Base-by-base conservation (phyloP, 1,140 invertebrate species). In the Dufourea novaeangliae region DNA sequence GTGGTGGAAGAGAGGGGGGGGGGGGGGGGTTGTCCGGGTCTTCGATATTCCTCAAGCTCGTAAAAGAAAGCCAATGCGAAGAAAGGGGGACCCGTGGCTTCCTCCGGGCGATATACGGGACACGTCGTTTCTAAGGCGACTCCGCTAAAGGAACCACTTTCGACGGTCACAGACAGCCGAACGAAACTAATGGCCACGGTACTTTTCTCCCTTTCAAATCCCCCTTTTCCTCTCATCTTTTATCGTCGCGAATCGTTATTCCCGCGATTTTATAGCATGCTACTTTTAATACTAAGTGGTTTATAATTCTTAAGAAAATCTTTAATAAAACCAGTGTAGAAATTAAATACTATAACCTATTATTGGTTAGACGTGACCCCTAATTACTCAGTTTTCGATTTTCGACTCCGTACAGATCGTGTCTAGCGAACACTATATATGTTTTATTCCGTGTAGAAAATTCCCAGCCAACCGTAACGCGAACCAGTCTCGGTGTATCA, bases 181-280 rank as follows among this genome's bases (percentile, higher is more conserved):
- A 54, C 37, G 29, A 66, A 83, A 83, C 76, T 83, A 79, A 83
- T 56, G 52, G 56, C 14, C n/a, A 8, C 4, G 12, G 17, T 59
- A 66, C 73, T 52, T 61, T 59, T 72, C 69, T 50, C 54, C 46
- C 70, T 56, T 59, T 78, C 37, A 32, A 78, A 54, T 32, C 50
- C 14, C 1, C 12, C 4, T 3, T 68, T 52, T 29, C 34, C 29
- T n/a, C 27, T 17, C 2, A 32, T 20, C 14, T 27, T 68, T 37
- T 37, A 4, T 54, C 14, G 0, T 1, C n/a, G 8, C 3, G 20
- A 41, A 59, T 41, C 39, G 37, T 34, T 22, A 59, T 59, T 32
- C 52, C 39, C 25, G 29, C 34, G 20, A 41, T 27, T 41, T 25
- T 59, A 34, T n/a, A 34, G 1, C 54, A 11, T 32, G n/a, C 2